Conservation (phyloP, 2,797 vertebrate species). For the Rhinophrynus dorsalis region DNA sequence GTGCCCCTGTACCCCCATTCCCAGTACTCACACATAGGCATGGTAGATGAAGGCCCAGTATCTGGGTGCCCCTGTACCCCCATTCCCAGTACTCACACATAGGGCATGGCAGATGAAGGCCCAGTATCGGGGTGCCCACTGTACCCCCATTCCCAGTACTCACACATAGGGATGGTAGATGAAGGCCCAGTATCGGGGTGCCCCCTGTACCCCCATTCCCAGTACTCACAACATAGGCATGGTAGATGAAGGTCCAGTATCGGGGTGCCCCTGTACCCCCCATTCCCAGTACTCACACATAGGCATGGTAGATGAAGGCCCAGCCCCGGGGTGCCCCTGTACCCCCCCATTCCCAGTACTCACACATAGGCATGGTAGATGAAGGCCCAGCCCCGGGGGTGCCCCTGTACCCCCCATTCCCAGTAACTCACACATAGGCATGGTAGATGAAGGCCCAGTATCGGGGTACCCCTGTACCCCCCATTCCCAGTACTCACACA, state of each 20-base stretch:
- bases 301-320: no score
- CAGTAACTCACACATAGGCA: conserved; percentile 93
- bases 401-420: no score
- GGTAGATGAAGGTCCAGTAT: not conserved
- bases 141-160: no score
- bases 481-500: no score
- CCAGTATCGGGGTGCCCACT: not conserved
- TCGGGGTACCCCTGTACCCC: no score
- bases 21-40: no score
- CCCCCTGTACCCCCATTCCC: no score
- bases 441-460: conserved; percentile 98
- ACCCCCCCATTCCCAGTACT: not conserved
- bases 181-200: not conserved
- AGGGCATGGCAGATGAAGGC: not conserved
- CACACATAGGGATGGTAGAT: not conserved
- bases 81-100: not conserved
- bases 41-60: not conserved
- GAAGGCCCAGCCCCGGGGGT: conserved; percentile 81
- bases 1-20: no score
- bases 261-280: not conserved
- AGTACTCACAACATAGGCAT: not conserved
- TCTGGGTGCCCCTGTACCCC: not conserved
- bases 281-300: not conserved
- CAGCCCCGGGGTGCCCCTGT: not conserved
- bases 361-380: not conserved